Conservation (phyloP, 2,888 invertebrate species). For the Syrphus vitripennis region DNA sequence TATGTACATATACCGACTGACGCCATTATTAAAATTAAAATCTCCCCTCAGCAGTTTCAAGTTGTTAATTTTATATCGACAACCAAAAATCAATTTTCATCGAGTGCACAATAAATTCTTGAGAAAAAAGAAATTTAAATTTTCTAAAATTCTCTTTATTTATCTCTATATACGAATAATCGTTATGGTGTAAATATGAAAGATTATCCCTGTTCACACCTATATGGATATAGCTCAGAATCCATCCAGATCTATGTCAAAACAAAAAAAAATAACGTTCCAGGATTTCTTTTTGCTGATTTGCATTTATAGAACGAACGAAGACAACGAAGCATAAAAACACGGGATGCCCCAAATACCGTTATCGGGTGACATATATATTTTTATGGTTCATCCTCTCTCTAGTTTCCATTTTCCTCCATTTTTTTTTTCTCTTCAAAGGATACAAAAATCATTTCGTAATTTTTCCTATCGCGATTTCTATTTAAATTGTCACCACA, state of each 20-base stretch:
- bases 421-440: no score
- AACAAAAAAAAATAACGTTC: neutral
- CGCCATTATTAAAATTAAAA: no score
- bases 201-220: constrained; percentile 34
- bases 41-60: no score
- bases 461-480: constrained; percentile 20
- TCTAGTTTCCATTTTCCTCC: neutral
- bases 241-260: neutral
- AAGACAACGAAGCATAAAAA: neutral
- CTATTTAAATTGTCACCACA: constrained; percentile 31
- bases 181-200: neutral
- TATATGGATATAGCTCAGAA: neutral
- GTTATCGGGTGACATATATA: constrained; percentile 8
- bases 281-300: constrained; percentile 23
- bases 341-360: constrained; percentile 44
- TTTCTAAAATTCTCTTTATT: constrained; percentile 49
- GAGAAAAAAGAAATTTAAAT: constrained; percentile 60
- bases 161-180: neutral
- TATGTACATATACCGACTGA: no score
- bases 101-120: constrained; percentile 39
- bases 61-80: no score
- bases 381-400: neutral
- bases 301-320: constrained; percentile 29
- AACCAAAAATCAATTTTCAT: neutral
- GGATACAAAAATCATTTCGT: constrained; percentile 41